Percentiles rank a stretch among this genome's conserved stretches.
Evolutionary conservation across 2,888 invertebrate genomes (phyloP).

Genomic region (Endotricha flammealis): DNA sequence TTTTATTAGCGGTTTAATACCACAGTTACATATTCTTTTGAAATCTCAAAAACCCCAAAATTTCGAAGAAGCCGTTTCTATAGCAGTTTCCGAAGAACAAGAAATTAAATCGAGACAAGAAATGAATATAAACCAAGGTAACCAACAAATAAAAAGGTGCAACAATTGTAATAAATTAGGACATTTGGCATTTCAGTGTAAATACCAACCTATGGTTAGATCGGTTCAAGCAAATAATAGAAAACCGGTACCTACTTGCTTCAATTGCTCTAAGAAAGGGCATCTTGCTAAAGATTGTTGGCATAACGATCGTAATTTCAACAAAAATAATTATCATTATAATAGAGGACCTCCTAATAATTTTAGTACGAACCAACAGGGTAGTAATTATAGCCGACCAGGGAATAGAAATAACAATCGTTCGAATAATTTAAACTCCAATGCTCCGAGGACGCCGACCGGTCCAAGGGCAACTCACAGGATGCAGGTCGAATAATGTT

Average conservation of each 20-base stretch:
- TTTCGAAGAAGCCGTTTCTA: slow-evolving; percentile 14
- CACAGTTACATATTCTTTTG: slow-evolving; percentile 24
- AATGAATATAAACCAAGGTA: background rate
- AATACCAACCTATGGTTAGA: background rate
- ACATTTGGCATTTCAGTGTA: background rate
- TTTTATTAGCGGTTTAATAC: slow-evolving; percentile 24
- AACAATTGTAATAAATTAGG: background rate
- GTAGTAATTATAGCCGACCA: slow-evolving; percentile 1
- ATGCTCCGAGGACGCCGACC: slow-evolving; percentile 14
- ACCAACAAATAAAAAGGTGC: background rate
- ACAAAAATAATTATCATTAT: slow-evolving; percentile 5
- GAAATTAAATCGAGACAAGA: too few relatives aligned
- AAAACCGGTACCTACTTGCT: background rate
- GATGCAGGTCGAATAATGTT: slow-evolving; percentile 15
- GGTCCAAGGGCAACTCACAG: slow-evolving; percentile 10
- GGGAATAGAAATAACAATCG: slow-evolving; percentile 2
- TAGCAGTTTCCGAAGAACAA: too few relatives aligned
- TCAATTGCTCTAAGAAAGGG: slow-evolving; percentile 16
- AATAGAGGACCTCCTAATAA: slow-evolving; percentile 7
- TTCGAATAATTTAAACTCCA: slow-evolving; percentile 15
- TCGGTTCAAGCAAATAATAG: background rate
- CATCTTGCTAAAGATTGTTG: slow-evolving; percentile 14
- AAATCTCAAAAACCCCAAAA: slow-evolving; percentile 24
- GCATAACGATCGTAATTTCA: slow-evolving; percentile 9
- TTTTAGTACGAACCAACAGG: background rate